A percentile compares a stretch with the other conserved stretches of the same genome.
Conservation (phyloP, 2,888 invertebrate species). For the Trichopria drosophilae region DNA sequence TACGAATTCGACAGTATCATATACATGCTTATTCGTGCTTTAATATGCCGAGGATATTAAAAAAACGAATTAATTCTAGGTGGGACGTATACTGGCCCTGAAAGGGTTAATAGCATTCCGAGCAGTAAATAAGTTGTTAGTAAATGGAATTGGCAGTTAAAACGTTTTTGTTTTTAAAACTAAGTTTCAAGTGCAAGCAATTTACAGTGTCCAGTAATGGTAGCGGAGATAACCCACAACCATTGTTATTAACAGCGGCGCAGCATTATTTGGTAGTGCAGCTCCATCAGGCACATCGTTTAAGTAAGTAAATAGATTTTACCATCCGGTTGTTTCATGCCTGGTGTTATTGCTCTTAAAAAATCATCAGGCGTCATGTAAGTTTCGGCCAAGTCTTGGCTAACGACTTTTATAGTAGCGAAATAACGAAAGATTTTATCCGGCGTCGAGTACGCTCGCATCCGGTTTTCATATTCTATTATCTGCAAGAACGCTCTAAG, state of each 20-base stretch:
- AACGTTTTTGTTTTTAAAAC: too few relatives aligned
- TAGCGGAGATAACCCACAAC: constrained; percentile 28
- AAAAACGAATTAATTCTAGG: too few relatives aligned
- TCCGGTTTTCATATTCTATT: constrained; percentile 96
- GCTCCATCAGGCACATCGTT: constrained; percentile 27
- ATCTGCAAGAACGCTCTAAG: constrained; percentile 68
- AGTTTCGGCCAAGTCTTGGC: constrained; percentile 70
- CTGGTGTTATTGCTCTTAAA: constrained; percentile 92
- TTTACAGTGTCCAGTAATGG: too few relatives aligned
- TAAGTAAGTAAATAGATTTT: constrained; percentile 53
- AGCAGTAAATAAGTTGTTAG: too few relatives aligned
- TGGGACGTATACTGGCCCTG: too few relatives aligned
- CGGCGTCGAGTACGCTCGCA: constrained; percentile 93
- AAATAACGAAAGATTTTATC: constrained; percentile 99
- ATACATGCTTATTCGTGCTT: too few relatives aligned
- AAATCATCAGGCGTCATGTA: constrained; percentile 99
- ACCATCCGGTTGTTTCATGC: constrained; percentile 97
- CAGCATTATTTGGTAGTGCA: constrained; percentile 28
- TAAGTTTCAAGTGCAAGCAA: too few relatives aligned
- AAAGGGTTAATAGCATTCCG: too few relatives aligned
- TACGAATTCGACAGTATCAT: too few relatives aligned
- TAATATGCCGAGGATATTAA: too few relatives aligned
- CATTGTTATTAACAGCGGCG: constrained; percentile 30
- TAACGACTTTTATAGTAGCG: constrained; percentile 85
- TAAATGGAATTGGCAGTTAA: too few relatives aligned